A percentile compares a stretch with the other conserved stretches of the same genome.
Evolutionary conservation across 2,113 vertebrate species (phyloP).

Genomic region (Amia ocellicauda): DNA sequence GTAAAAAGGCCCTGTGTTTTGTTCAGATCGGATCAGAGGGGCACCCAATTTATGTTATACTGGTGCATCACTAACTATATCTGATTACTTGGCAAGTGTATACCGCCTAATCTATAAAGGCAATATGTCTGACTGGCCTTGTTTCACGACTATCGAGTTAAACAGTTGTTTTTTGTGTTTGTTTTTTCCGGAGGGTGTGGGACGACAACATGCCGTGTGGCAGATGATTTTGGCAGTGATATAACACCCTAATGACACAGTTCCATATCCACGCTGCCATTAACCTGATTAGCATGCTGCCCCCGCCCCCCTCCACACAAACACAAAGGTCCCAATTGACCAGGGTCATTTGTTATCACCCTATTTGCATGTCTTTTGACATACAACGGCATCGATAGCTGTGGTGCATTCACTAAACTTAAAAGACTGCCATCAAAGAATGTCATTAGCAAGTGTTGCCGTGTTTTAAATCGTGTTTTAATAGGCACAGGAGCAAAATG

Average conservation of each 20-base stretch:
- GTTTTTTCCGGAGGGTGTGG: too few relatives aligned
- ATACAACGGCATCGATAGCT: neutral
- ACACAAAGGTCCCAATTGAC: neutral
- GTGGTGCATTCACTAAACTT: neutral
- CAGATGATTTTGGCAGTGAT: neutral
- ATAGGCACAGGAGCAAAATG: neutral
- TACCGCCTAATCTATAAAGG: neutral
- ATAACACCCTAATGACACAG: constrained; percentile 2
- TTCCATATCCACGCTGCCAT: neutral
- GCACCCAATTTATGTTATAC: too few relatives aligned
- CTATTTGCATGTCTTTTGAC: constrained; percentile 8
- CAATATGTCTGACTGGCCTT: neutral
- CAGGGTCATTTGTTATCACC: neutral
- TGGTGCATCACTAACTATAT: too few relatives aligned
- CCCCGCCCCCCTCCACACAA: too few relatives aligned
- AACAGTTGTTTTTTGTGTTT: neutral
- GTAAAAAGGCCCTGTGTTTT: too few relatives aligned
- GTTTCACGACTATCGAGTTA: neutral
- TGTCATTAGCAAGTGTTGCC: neutral
- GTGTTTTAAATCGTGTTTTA: constrained; percentile 3
- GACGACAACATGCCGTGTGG: neutral
- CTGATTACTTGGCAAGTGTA: too few relatives aligned
- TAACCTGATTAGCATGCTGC: neutral
- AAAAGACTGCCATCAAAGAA: constrained; percentile 2
- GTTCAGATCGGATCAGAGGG: too few relatives aligned